Evolutionary conservation across 2,888 invertebrate species (phyloP), one percentile per base, ranked within the genome.

Genomic region (Lithophane leautieri): DNA sequence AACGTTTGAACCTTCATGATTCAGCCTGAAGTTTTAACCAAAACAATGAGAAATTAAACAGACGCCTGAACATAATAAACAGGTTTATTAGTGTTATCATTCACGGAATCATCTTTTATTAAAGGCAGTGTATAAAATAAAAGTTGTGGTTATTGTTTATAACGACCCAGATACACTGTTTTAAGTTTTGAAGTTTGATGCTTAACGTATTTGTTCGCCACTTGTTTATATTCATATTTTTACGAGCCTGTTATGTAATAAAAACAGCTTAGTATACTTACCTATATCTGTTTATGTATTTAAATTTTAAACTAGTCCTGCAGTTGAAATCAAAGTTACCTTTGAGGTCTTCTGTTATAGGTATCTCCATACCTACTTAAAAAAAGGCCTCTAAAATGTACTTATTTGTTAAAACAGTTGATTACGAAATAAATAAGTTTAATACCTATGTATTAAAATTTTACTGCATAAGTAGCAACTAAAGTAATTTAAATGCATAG

Each of bases 31-130:
- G 73, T 76, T 65, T 73, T 63, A 86, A 86, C 69, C 76, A 88
- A 78, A 89, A 89, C 89, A 89, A 88, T 86, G 63, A 78, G 87
- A 89, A 78, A 78, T 71, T 70, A 78, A 88, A 85, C 89, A 89
- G 88, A 87, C 69, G 54, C 63, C 58, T 70, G 40, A 60, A 62
- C 68, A 73, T 80, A 76, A 88, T 86, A 87, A 85, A 88, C 81
- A 58, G 67, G 81, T 78, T 86, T 89, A 85, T 88, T 88, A 78
- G 66, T 79, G 63, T 77, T 78, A 86, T 85, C 71, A 83, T 88
- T 82, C 78, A 78, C 56, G 16, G 85, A 81, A 85, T 85, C 70
- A 87, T 87, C 80, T 87, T 84, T 82, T 83, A 84, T 72, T 82
- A 82, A 56, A 70, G 52, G 50, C 66, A 60, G 73, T 65, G 70